Base-by-base conservation (phyloP, 1,140 invertebrate species). In the Vanessa tameamea region DNA sequence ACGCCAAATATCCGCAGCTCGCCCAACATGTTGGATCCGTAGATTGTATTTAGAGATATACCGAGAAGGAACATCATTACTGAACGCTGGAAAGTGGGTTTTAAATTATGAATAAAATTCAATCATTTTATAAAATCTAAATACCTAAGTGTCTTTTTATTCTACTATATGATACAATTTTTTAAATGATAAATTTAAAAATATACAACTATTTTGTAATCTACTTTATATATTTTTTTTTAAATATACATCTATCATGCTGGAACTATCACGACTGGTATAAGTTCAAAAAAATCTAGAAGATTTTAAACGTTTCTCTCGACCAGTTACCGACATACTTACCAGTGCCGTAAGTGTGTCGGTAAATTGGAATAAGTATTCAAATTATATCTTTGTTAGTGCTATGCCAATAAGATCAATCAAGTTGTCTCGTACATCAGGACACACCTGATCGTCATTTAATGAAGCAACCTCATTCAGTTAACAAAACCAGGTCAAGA, bases 1-100 rank as follows among this genome's bases (percentile, higher is more conserved):
- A 98, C 97, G 1, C 98, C 97, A 75, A 96, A 96, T 77, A 98
- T 94, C 43, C 98, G 93, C 31, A 98, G 89, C 20, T 94, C 78
- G 8, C 84, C 75, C 47, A 92, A 69, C 85, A 86, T 85, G 69
- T 89, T 90, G 50, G 93, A 86, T 0, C 93, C 94, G 80, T 88
- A 92, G 57, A 92, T 88, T 0, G 92, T 95, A 82, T 97, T 97
- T 47, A 97, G 80, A 2, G 96, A 94, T 37, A 98, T 74, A 0
- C 97, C 97, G 26, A 98, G 94, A 13, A 95, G 77, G 84, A 98
- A 97, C 64, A 98, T 93, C 64, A 96, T 94, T 3, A 95, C 76
- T 1, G 96, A 95, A 74, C 98, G 93, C 93, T 95, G 86, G n/a
- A 91, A 87, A 37, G 77, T 61, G 3, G 6, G 23, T 26, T 1